These are phyloP conservation scores for Lordiphosa stackelbergi DNA, from an alignment of 1,140 invertebrate species.

Conservation along the genomic window DNA sequence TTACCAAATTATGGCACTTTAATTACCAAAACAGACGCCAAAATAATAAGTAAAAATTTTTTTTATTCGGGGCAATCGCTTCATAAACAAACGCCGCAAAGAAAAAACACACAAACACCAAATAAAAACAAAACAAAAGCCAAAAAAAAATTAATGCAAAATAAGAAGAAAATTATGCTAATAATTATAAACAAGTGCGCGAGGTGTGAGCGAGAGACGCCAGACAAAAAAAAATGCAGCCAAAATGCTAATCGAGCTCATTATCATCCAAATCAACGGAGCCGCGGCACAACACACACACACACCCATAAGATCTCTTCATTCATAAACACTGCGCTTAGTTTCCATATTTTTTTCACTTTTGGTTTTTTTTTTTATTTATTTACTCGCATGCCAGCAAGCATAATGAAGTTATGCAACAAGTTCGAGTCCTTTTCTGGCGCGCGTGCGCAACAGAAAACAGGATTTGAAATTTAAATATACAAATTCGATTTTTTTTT, in stretches of 20 bases:
- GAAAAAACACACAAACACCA: conserved; percentile 3
- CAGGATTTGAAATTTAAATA: conserved; percentile 74
- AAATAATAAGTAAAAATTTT: conserved; percentile 9
- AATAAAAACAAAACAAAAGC: conserved; percentile 7
- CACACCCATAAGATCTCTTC: conserved; percentile 43
- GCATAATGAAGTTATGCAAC: conserved; percentile 65
- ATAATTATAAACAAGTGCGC: conserved; percentile 73
- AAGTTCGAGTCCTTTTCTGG: conserved; percentile 62
- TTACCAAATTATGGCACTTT: conserved; percentile 61
- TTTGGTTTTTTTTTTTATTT: no score
- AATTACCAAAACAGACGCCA: conserved; percentile 57
- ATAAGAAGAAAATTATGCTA: conserved; percentile 72
- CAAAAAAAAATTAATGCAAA: conserved; percentile 57
- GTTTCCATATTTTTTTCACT: conserved; percentile 35
- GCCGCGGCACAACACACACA: conserved; percentile 17
- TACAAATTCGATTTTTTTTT: conserved; percentile 1
- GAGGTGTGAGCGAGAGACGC: conserved; percentile 17
- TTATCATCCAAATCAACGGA: conserved; percentile 72
- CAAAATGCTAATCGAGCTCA: conserved; percentile 74
- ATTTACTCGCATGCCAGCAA: conserved; percentile 62
- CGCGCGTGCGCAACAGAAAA: conserved; percentile 65
- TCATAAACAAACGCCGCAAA: conserved; percentile 22
- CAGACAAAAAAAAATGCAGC: conserved; percentile 51
- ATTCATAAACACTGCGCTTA: conserved; percentile 73
- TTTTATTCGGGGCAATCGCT: conserved; percentile 12